Evolutionary conservation across 92 coral and sea anemone genomes (phyloP), one percentile per base, ranked within the genome.

Genomic region (Metridium senile): DNA sequence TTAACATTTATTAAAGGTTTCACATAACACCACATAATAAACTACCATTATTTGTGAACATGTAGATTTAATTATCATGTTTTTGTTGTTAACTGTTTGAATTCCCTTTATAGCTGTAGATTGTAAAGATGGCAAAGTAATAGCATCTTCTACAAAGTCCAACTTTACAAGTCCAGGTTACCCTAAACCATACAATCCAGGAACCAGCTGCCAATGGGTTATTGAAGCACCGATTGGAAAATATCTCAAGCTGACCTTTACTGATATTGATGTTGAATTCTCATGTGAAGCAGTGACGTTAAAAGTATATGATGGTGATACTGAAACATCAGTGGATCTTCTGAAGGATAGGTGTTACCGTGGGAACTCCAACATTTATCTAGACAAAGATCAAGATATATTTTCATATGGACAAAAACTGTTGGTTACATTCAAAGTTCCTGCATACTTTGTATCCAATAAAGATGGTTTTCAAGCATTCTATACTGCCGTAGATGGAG

Each of bases 221-320:
- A 83, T 87, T 22, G 58, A 69, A 53, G 91, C 82, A 0, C 82
- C 88, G 11, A 63, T 65, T 46, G 88, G 83, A 56, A 72, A 83
- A 25, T 63, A 64, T 22, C 77, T 87, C 26, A 76, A 54, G 45
- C 64, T 87, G 17, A 62, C 68, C 20, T 21, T 80, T 4, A 74
- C 11, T 2, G n/a, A 32, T 32, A 20, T 30, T 33, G 25, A 67
- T 1, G 33, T 79, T 54, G 26, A 17, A 1, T 9, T 22, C 31
- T 4, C 22, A 8, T 59, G 65, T 59, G 28, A 23, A 4, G 32
- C 13, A 26, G 65, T 19, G 11, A 19, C 26, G 2, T 6, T 59
- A 26, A 22, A 59, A 59, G 65, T 59, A 1, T 63, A 63, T 20
- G 69, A 28, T 63, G 69, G n/a, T 63, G 43, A 31, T 4, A 31